Evolutionary conservation across 2,113 vertebrate genomes (phyloP), one percentile per base, ranked within the genome.

Genomic region (Aythya baeri): DNA sequence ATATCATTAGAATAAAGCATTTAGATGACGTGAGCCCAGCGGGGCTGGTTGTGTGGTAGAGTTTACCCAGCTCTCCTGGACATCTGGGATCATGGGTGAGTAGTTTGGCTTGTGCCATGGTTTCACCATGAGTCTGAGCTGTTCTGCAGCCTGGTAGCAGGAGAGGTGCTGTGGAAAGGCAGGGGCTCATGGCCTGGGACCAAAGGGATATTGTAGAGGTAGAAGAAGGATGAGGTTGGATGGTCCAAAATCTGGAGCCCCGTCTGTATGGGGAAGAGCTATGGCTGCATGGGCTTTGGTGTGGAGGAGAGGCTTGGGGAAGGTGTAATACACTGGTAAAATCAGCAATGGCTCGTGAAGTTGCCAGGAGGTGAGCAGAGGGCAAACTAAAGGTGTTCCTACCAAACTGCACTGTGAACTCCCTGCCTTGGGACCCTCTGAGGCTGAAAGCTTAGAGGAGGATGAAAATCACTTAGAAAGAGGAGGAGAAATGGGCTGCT

Each of bases 1-100:
- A 81, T 93, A 81, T 84, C 76, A 93, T 94, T 88, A 92, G 90
- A 96, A 94, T 90, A 83, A 96, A 90, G 95, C 83, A 96, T 91
- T 84, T 49, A 57, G 91, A 31, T 92, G 86, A 84, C 4, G 5
- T 92, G 61, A 54, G 57, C n/a, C 17, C 26, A 18, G 46, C 38
- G 52, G 83, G 27, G 26, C 18, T 88, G 68, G n/a, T 59, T 81
- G 36, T 71, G 79, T 78, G 83, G 13, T 57, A 11, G 54, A 91
- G 71, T 91, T 96, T 70, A 93, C 32, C 32, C 27, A 88, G 41
- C 13, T 81, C 13, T 78, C 25, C 41, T 70, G 65, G n/a, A 29
- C 16, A 13, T 36, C 27, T 67, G 63, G 27, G 41, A 70, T 65
- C 14, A 79, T 68, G 61, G 13, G 7, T 81, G 57, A 72, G 52